phyloP scores from a whole-genome alignment of 2,797 vertebrate species.

The Acipenser oxyrinchus region DNA sequence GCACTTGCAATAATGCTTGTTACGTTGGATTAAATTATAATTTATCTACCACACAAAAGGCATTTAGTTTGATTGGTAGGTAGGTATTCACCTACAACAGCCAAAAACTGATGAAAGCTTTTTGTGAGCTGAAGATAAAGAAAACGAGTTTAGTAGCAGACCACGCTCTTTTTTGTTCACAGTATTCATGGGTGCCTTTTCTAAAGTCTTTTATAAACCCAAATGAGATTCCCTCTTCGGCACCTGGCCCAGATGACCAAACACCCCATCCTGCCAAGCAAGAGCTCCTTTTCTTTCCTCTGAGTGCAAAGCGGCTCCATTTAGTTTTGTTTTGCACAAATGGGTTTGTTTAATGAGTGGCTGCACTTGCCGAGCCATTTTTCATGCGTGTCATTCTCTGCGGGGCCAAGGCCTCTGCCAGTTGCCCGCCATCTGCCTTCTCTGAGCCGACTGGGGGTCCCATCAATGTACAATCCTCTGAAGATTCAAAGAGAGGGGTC shows the following conservation, averaged over 20 bases:
- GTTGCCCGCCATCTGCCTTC: slow-evolving; percentile 1
- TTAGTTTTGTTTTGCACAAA: slow-evolving; percentile 1
- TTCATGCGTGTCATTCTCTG: neutral
- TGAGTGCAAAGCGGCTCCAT: neutral
- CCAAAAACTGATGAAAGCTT: neutral
- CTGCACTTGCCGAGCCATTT: neutral
- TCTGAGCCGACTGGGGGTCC: neutral
- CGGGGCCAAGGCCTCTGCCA: neutral
- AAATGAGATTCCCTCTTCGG: neutral
- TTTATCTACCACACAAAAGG: neutral
- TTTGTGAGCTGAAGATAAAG: neutral
- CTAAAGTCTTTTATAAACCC: slow-evolving; percentile 1
- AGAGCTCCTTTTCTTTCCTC: neutral
- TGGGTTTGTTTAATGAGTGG: neutral
- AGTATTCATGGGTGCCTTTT: neutral
- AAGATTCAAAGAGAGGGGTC: neutral
- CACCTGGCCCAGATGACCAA: slow-evolving; percentile 1
- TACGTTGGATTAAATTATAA: too few relatives aligned
- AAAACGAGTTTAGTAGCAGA: neutral
- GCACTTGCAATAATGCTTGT: too few relatives aligned
- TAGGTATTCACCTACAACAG: neutral
- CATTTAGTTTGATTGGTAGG: too few relatives aligned
- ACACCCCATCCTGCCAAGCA: neutral
- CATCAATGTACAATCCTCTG: neutral
- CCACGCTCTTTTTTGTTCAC: neutral